Base-by-base conservation (phyloP, 1,140 invertebrate species). In the Maconellicoccus hirsutus region DNA sequence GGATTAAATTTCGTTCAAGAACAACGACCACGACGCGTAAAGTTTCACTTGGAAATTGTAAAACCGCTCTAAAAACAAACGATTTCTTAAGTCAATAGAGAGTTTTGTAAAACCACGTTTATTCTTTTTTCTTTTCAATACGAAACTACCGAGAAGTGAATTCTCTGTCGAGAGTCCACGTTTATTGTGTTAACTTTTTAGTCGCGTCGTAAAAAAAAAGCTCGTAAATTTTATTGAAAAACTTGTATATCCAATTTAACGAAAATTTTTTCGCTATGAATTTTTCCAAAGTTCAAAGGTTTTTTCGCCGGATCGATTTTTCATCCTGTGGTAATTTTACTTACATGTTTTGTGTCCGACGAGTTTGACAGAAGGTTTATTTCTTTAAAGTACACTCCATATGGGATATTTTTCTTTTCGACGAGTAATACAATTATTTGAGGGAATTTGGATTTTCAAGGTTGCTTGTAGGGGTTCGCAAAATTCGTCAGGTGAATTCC, bases 141-240 rank as follows among this genome's bases (percentile, higher is more conserved):
- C 29, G 29, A 33, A 52, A 52, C 42, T 52, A 52, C n/a, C 42
- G 10, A 14, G 42, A 52, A 52, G n/a, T 52, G 42, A 52, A 52
- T 16, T 52, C 42, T 52, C 42, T 52, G 42, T 52, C n/a, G 42
- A 52, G 42, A 52, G 12, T 52, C 12, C n/a, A 16, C 42, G 16
- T 52, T 52, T 52, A 52, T 52, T 16, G 42, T 52, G n/a, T 19
- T 52, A 52, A 52, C 42, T 16, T 52, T 52, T 52, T 52, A 52
- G 42, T 52, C 42, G 42, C 42, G 42, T 52, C 42, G 42, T 52
- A 16, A 52, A 52, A 52, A 52, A 16, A 52, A 52, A 19, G n/a
- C 42, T 52, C 42, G 42, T 52, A 52, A 52, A 52, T 52, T 52
- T 52, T 52, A 52, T 52, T 52, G 42, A 52, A 52, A 52, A 52